Evolutionary conservation across 2,113 vertebrate species (phyloP), one percentile per base, ranked within the genome.

Genomic region (Delphinapterus leucas): DNA sequence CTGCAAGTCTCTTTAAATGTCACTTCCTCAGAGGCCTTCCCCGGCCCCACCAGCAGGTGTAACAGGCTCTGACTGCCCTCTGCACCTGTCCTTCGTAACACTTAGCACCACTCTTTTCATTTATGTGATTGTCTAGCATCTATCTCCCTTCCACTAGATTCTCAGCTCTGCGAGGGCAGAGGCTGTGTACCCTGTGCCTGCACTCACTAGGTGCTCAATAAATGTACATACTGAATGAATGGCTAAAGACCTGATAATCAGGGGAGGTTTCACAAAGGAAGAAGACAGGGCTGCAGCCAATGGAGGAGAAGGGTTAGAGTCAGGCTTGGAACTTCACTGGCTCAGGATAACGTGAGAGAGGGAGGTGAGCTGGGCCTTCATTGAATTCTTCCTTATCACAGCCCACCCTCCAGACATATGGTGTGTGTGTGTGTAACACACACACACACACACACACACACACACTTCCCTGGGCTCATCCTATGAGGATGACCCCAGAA

Each of bases 321-420:
- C 80, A 44, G 71, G 44, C 18, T 95, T 41, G 20, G 67, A 76
- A 12, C 6, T 18, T 5, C 31, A 15, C 9, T 4, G 28, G 41
- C 18, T 70, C 49, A 33, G 55, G 65, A 5, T 12, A 20, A 9
- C 0, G 3, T 4, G 31, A 14, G 70, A 2, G 9, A 33, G 17
- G 60, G 8, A 36, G 60, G 80, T 0, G 18, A 47, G 79, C 23
- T 44, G 65, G 25, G 60, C 17, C 1, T 9, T 17, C 58, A 28
- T 1, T 44, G 14, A 80, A 23, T 80, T 76, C 77, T 36, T 65
- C 55, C 79, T 25, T 8, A 55, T 25, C 31, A 55, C 8, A n/a
- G 3, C 70, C 23, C 20, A 36, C 28, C 23, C 70, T 60, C 49
- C 74, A 49, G 31, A 80, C 13, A 8, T 3, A 23, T 26, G n/a